phyloP scores from a whole-genome alignment of 2,888 invertebrate genomes.

The Drosophila testacea region DNA sequence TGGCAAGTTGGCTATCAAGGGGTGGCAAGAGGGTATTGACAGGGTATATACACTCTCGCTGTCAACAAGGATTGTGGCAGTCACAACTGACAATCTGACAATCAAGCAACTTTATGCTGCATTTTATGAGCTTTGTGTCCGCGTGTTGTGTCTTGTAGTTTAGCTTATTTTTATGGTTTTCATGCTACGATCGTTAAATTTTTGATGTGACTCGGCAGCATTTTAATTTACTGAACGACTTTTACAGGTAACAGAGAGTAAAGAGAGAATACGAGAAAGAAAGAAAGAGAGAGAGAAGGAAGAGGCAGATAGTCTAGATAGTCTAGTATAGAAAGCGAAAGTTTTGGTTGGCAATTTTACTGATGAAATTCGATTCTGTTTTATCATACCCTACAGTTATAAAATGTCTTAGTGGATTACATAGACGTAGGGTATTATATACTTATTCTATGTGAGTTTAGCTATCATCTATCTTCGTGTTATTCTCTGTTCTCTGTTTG shows the following conservation, averaged over 20 bases:
- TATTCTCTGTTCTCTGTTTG: no score
- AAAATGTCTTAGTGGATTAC: neutral
- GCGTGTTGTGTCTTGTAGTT: constrained; percentile 16
- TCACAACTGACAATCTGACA: constrained; percentile 51
- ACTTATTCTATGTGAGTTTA: neutral
- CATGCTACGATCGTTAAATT: constrained; percentile 51
- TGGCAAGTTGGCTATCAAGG: neutral
- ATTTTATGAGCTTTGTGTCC: constrained; percentile 42
- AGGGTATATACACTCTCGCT: constrained; percentile 23
- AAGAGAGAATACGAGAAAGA: neutral
- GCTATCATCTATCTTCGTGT: neutral
- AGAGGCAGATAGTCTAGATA: neutral
- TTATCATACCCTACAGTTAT: neutral
- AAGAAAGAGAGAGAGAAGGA: neutral
- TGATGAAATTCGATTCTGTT: constrained; percentile 5
- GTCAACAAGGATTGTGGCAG: constrained; percentile 62
- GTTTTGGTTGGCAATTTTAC: constrained; percentile 22
- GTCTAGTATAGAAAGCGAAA: constrained; percentile 32
- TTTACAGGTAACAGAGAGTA: neutral
- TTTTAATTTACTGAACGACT: constrained; percentile 63
- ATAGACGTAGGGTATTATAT: neutral
- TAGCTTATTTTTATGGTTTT: constrained; percentile 37
- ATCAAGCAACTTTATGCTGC: constrained; percentile 55
- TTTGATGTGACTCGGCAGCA: constrained; percentile 56
- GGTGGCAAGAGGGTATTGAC: neutral